Evolutionary conservation across 2,797 vertebrate species (phyloP).

Genomic region (Sebastolobus altivelis): DNA sequence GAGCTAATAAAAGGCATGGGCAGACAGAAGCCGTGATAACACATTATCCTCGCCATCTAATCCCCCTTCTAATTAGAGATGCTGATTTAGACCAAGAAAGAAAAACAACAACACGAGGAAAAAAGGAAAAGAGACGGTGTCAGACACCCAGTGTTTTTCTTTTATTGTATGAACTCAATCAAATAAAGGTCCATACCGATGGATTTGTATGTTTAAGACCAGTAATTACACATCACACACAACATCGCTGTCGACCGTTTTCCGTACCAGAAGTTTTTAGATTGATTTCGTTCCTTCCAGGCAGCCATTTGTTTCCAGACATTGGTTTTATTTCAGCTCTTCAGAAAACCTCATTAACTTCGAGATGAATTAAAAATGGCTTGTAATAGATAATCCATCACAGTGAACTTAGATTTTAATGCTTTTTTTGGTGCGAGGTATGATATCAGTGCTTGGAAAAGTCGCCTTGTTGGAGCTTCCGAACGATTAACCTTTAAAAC

Average conservation of each 20-base stretch:
- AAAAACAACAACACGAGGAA: conserved; percentile 36
- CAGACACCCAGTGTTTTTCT: conserved; percentile 11
- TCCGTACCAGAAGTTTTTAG: neutral
- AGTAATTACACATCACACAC: conserved; percentile 10
- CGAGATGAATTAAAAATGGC: conserved; percentile 34
- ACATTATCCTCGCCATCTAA: conserved; percentile 72
- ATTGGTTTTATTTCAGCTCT: conserved; percentile 32
- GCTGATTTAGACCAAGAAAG: conserved; percentile 41
- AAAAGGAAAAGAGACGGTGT: conserved; percentile 10
- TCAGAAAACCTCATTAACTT: conserved; percentile 35
- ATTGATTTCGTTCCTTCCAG: conserved; percentile 30
- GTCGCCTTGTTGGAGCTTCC: neutral
- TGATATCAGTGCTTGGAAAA: neutral
- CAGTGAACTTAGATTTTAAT: neutral
- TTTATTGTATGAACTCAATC: conserved; percentile 21
- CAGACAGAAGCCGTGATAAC: conserved; percentile 70
- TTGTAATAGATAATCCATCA: conserved; percentile 40
- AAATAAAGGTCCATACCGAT: conserved; percentile 11
- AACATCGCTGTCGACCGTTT: conserved; percentile 3
- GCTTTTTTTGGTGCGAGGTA: neutral
- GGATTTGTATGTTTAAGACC: conserved; percentile 24
- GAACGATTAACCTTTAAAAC: neutral
- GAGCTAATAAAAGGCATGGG: conserved; percentile 73
- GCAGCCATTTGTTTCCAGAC: conserved; percentile 37
- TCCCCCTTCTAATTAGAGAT: conserved; percentile 73